Percentiles rank a stretch among this genome's conserved stretches.
Evolutionary conservation across 2,797 vertebrate species (phyloP).

Genomic region (Chromobotia macracanthus): DNA sequence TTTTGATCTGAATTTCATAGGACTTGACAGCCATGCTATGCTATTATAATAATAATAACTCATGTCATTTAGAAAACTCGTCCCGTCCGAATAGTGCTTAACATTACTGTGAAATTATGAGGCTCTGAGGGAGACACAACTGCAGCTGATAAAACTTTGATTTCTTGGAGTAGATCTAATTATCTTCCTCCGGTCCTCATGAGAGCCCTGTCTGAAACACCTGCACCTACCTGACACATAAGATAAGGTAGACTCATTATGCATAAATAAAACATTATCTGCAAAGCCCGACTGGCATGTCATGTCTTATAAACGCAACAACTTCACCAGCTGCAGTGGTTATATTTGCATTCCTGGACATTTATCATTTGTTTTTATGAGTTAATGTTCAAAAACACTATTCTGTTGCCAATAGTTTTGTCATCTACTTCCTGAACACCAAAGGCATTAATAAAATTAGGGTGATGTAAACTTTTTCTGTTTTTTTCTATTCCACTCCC

Average conservation of each 20-base stretch:
- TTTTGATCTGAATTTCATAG: background rate
- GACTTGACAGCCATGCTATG: background rate
- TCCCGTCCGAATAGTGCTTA: background rate
- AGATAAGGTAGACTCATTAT: conserved; percentile 62
- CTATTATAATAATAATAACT: background rate
- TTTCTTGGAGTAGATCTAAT: conserved; percentile 61
- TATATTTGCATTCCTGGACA: conserved; percentile 32
- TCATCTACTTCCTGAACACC: conserved; percentile 10
- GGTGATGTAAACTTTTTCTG: conserved; percentile 3
- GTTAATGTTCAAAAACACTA: conserved; percentile 17
- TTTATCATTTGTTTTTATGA: conserved; percentile 44
- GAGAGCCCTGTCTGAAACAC: conserved; percentile 59
- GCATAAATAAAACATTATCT: conserved; percentile 62
- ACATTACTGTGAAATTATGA: conserved; percentile 21
- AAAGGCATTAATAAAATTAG: conserved; percentile 35
- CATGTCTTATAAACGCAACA: conserved; percentile 47
- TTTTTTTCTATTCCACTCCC: background rate
- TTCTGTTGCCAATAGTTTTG: conserved; percentile 14
- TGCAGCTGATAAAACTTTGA: conserved; percentile 51
- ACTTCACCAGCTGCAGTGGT: conserved; percentile 3
- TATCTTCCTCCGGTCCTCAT: conserved; percentile 56
- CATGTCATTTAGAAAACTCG: background rate
- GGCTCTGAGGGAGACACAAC: conserved; percentile 9
- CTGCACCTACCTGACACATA: conserved; percentile 63
- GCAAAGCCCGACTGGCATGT: conserved; percentile 38